Evolutionary conservation across 2,797 vertebrate species (phyloP), one percentile per base, ranked within the genome.

Genomic region (Dromococcyx pavoninus): DNA sequence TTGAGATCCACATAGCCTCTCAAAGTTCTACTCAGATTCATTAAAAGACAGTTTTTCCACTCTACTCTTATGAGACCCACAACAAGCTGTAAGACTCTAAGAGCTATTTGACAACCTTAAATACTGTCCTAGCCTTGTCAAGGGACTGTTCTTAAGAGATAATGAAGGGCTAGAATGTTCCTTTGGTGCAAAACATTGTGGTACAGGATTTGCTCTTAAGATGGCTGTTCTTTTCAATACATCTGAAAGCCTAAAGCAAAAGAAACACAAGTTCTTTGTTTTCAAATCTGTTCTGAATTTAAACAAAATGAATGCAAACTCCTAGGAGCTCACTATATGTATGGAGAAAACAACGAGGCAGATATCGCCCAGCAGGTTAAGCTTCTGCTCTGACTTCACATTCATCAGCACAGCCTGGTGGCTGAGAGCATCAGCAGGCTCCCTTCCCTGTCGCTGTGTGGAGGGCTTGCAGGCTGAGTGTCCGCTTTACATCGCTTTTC

Each of bases 51-150:
- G 60, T 86, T 95, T 96, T 96, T 95, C 95, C 89, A 87, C 33
- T 91, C 61, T 67, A 62, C 66, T 95, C 97, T 95, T 95, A 50
- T 43, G 83, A 76, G 61, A 86, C 92, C 89, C 74, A 72, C 75
- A 93, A 84, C 66, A 91, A 91, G 80, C 91, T 66, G 37, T 50
- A 76, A 91, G 92, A 77, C 92, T 88, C 62, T 61, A 57, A 72
- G 78, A 87, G 67, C 3, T 19, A 86, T 95, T 48, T 94, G 94
- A 95, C 96, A 93, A 79, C 76, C 69, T 85, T 89, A 94, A 96
- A 96, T 97, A 86, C 87, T 86, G 56, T 93, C 95, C 94, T 95
- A 95, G 91, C 91, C 86, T 90, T 94, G 95, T 96, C 97, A 96
- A 96, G 94, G 90, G 89, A 81, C 58, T 48, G 51, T 65, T 56